Base-by-base conservation (phyloP, 2,888 invertebrate species). In the Sesia apiformis region DNA sequence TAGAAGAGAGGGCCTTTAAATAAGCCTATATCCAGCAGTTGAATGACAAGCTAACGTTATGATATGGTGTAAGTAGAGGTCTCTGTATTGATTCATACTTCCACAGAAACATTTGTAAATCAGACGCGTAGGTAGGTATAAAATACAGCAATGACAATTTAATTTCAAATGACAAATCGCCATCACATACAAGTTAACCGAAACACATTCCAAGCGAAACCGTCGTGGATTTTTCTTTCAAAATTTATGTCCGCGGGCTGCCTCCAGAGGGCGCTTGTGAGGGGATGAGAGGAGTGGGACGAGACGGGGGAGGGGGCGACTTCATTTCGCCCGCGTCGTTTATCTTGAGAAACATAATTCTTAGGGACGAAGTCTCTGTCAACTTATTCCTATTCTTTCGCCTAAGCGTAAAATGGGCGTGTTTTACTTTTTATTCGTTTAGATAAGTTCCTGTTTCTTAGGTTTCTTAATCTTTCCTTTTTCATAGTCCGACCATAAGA, bases 271-370 rank as follows among this genome's bases (percentile, higher is more conserved):
- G 78, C 70, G 74, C 70, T 72, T 71, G 62, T 49, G 53, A 56
- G 58, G 60, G 53, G 57, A 52, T 51, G 56, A 54, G 56, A 56
- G 57, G 62, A 23, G 69, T 59, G 59, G 55, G 58, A 54, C 60
- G 52, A 52, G 53, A 62, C 69, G 66, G 64, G 65, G 62, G 63
- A 56, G 74, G 76, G 81, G 78, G 91, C 91, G 92, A 92, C 92
- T 92, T 92, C 92, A 92, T 92, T 92, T 92, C 92, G 92, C 91
- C 91, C 90, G 89, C 90, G 91, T 91, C 92, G 92, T 92, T 92
- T 92, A 92, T 92, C 92, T 92, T 92, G 88, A 91, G 90, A 86
- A 90, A 91, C 92, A 92, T 92, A 92, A 92, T 88, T 92, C 92
- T 89, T 60, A 50, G 81, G 83, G 78, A 80, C 83, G 80, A 87